Percentiles rank a stretch among this genome's conserved stretches.
Conservation (phyloP, 2,113 vertebrate species). For the Orientallactaga bullata region DNA sequence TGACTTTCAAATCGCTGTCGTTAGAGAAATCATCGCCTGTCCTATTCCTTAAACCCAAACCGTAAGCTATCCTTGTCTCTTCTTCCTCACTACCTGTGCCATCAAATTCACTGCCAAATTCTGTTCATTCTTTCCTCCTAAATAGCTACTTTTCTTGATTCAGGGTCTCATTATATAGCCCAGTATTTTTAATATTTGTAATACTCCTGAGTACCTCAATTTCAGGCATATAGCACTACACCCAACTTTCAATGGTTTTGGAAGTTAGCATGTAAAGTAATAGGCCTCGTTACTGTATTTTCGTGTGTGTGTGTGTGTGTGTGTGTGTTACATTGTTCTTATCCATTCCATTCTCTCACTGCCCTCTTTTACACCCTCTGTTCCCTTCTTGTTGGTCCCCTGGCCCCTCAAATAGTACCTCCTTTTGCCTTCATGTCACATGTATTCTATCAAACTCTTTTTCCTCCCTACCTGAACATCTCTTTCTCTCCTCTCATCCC, state of each 20-base stretch:
- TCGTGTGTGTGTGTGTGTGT: neutral
- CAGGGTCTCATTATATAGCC: too few species aligned
- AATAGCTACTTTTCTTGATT: neutral
- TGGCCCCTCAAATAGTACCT: neutral
- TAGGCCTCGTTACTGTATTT: neutral
- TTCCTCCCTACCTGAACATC: neutral
- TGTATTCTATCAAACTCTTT: neutral
- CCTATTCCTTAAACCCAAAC: neutral
- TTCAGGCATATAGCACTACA: neutral
- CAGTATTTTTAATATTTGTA: neutral
- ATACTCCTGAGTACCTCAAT: too few species aligned
- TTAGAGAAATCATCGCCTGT: neutral
- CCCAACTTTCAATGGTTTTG: neutral
- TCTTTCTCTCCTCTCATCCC: neutral
- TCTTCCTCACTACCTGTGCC: neutral
- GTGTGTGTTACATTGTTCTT: neutral
- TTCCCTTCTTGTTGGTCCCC: too few species aligned
- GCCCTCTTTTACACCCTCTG: neutral
- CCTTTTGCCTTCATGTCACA: neutral
- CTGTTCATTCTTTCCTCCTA: constrained; percentile 14
- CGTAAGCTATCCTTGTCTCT: neutral
- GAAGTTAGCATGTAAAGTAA: neutral
- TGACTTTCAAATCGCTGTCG: neutral
- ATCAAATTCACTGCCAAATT: neutral
- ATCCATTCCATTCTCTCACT: too few species aligned